Base-by-base conservation (phyloP, 2,797 vertebrate species). In the Darevskia nairensis region DNA sequence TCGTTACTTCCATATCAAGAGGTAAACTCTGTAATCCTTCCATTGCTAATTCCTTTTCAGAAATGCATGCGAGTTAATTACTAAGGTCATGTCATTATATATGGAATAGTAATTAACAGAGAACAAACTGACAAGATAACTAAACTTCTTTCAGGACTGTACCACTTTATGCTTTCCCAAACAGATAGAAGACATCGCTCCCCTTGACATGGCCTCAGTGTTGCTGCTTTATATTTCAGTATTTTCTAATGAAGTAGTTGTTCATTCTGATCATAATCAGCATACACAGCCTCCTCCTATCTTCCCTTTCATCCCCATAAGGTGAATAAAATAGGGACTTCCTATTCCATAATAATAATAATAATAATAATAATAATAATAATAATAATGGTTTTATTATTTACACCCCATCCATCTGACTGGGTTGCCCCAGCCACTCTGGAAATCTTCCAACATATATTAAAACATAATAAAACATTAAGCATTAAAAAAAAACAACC, bases 41-140 rank as follows among this genome's bases (percentile, higher is more conserved):
- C 89, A 39, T 92, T 71, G 69, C 27, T 44, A 72, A 17, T 87
- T 82, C 71, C 41, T 61, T 80, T 50, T 91, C 88, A 84, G 44
- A 92, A 85, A 72, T 19, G 39, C 35, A 91, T 84, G 59, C 82
- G 91, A 87, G 89, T 35, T 86, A 91, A 87, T 86, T 92, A 93
- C 84, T 88, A 85, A 87, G n/a, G 72, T 91, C 84, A 94, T 89
- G 83, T 77, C 71, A 15, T 41, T 88, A 80, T 23, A 86, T 64
- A 89, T 71, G 89, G 29, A 84, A 86, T 29, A 39, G 64, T 29
- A 27, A 46, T 68, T 46, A 76, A 23, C 68, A 79, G 5, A 0
- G 8, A 83, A 29, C 13, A 44, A 0, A 90, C 50, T 84, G 10
- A 32, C 76, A 13, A 27, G 77, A 39, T 85, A 90, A 92, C 91